Base-by-base conservation (phyloP, 2,888 invertebrate genomes). In the Eurytoma californica region DNA sequence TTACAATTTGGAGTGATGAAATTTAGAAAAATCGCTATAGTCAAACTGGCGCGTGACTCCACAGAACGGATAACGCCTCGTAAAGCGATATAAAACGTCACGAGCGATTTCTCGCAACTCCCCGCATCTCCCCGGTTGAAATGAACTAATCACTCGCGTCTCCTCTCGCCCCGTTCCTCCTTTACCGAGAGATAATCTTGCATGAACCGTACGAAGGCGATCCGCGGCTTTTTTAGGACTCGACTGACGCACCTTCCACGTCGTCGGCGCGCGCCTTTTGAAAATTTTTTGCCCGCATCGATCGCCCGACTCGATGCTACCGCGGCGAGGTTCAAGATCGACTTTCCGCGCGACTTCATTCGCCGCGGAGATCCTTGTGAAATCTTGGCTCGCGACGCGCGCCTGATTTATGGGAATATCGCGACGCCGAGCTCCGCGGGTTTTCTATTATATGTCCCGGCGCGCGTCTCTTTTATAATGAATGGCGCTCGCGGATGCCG, bases 371-470 rank as follows among this genome's bases (percentile, higher is more conserved):
- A 80, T 77, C 81, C 82, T 83, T 84, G 83, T 78, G 83, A 81
- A 84, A 83, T 75, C 77, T 49, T 61, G 72, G 12, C 39, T 39
- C 18, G 18, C n/a, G 20, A 63, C 47, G 63, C 53, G 53, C 69
- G 60, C 60, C 81, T 83, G 83, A 83, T 84, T 84, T 82, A 84
- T 82, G 74, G 75, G 67, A 66, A 79, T 70, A 73, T 61, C 55
- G 72, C 72, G 66, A 14, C 39, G 28, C 28, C 30, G 9, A 7
- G 57, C 63, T 47, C 39, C 63, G 47, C 20, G 72, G 60, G 51
- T 72, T 51, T 24, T 53, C 77, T 70, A 60, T 77, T 72, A 66
- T 69, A 55, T 30, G 57, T 57, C 66, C 61, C 18, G 20, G 72
- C 57, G 57, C 61, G 57, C 57, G 18, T 55, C 68, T 51, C 39